Percentiles rank a stretch among this genome's conserved stretches.
These are phyloP conservation scores for Lamproptera curius DNA, from an alignment of 2,888 invertebrate species.

Conservation along the genomic window DNA sequence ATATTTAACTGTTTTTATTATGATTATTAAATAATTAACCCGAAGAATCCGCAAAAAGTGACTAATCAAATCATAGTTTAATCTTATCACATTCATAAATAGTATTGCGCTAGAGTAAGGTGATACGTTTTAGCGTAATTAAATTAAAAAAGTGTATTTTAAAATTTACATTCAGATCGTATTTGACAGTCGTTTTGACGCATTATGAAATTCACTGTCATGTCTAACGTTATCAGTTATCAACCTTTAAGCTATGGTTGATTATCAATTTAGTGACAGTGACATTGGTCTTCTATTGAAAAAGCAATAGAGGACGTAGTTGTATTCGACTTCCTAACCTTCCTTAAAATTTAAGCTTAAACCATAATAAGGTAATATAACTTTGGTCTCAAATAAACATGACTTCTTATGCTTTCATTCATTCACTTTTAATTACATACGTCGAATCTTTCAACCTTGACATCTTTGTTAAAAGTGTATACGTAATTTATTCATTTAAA, in stretches of 20 bases:
- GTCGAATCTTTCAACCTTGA: slow-evolving; percentile 45
- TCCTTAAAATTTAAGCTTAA: not conserved
- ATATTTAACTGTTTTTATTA: too few species aligned
- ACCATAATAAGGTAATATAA: slow-evolving; percentile 1
- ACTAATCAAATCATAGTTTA: too few species aligned
- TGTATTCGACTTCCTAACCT: slow-evolving; percentile 1
- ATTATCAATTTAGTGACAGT: slow-evolving; percentile 29
- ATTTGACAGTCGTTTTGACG: not conserved
- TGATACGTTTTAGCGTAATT: too few species aligned
- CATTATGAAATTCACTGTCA: not conserved
- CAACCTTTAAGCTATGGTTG: slow-evolving; percentile 7
- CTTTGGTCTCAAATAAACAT: not conserved
- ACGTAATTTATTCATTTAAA: slow-evolving; percentile 19
- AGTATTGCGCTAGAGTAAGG: too few species aligned
- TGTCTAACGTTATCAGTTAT: slow-evolving; percentile 1
- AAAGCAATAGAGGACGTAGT: slow-evolving; percentile 6
- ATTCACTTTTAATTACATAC: slow-evolving; percentile 19
- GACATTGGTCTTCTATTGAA: slow-evolving; percentile 21
- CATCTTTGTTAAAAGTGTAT: slow-evolving; percentile 28
- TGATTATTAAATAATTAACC: too few species aligned
- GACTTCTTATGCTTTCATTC: not conserved
- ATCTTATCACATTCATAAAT: too few species aligned
- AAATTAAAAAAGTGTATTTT: too few species aligned
- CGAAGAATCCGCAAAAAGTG: too few species aligned
- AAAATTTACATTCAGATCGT: too few species aligned